These are phyloP conservation scores for Periophthalmodon schlosseri DNA, from an alignment of 2,113 vertebrate genomes.

Conservation along the genomic window DNA sequence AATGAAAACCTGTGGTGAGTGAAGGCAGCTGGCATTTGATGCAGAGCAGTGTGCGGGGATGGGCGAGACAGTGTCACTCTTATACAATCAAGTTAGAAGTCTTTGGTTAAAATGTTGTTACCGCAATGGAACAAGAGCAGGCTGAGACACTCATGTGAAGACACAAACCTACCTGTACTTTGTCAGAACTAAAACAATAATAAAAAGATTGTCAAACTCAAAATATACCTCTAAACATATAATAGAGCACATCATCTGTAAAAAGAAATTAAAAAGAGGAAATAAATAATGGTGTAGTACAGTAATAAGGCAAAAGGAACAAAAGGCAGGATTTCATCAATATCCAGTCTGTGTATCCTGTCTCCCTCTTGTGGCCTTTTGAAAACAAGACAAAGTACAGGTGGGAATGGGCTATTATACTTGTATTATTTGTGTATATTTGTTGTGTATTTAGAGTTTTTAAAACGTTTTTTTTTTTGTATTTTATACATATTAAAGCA, in stretches of 20 bases:
- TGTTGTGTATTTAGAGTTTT: slow-evolving; percentile 31
- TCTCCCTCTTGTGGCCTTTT: slow-evolving; percentile 76
- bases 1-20: slow-evolving; percentile 20
- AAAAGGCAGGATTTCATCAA: slow-evolving; percentile 61
- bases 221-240: slow-evolving; percentile 44
- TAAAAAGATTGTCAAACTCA: slow-evolving; percentile 76
- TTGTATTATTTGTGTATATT: slow-evolving; percentile 60
- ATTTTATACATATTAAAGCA: slow-evolving; percentile 86
- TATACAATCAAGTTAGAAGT: slow-evolving; percentile 83
- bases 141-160: slow-evolving; percentile 40
- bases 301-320: slow-evolving; percentile 21
- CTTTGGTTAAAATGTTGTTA: slow-evolving; percentile 81
- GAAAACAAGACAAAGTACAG: slow-evolving; percentile 77
- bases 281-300: slow-evolving; percentile 17
- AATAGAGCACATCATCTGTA: background rate
- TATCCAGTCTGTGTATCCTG: slow-evolving; percentile 37
- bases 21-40: slow-evolving; percentile 47
- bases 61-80: slow-evolving; percentile 53
- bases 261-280: slow-evolving; percentile 9
- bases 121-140: slow-evolving; percentile 62
- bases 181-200: slow-evolving; percentile 34
- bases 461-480: slow-evolving; percentile 32
- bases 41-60: slow-evolving; percentile 59
- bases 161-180: slow-evolving; percentile 53
- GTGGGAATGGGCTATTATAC: slow-evolving; percentile 82